Conservation (phyloP, 2,113 vertebrate species). For the Passer montanus region DNA sequence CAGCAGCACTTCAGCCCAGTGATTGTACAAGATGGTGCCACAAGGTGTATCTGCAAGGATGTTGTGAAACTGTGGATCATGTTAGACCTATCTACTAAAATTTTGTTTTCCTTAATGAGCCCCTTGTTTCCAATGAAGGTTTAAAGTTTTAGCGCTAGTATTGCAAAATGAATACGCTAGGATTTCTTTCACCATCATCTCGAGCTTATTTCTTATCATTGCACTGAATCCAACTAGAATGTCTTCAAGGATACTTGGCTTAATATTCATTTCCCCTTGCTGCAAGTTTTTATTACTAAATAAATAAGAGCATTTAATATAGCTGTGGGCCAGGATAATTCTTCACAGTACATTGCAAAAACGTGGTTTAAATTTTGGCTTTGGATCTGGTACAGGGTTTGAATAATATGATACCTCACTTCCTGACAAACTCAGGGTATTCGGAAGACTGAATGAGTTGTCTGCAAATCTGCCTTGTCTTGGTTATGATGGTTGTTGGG, state of each 20-base stretch:
- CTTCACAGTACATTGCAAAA: slow-evolving; percentile 16
- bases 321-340: slow-evolving; percentile 30
- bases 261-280: neutral
- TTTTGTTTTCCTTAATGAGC: neutral
- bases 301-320: slow-evolving; percentile 7
- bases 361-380: slow-evolving; percentile 16
- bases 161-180: neutral
- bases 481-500: neutral
- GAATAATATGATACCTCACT: neutral
- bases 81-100: neutral
- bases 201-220: slow-evolving; percentile 1
- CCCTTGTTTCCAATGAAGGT: neutral
- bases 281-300: slow-evolving; percentile 19
- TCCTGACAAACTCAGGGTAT: neutral
- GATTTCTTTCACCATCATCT: neutral
- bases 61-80: neutral
- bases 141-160: neutral
- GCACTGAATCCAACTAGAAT: neutral
- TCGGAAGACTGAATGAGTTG: neutral
- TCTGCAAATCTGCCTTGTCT: neutral
- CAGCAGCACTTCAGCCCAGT: neutral
- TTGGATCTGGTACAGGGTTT: neutral
- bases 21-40: neutral
- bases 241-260: slow-evolving; percentile 13
- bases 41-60: neutral